A percentile compares a stretch with the other conserved stretches of the same genome.
These are phyloP conservation scores for Tragelaphus eurycerus DNA, from an alignment of 2,797 vertebrate genomes.

Conservation along the genomic window DNA sequence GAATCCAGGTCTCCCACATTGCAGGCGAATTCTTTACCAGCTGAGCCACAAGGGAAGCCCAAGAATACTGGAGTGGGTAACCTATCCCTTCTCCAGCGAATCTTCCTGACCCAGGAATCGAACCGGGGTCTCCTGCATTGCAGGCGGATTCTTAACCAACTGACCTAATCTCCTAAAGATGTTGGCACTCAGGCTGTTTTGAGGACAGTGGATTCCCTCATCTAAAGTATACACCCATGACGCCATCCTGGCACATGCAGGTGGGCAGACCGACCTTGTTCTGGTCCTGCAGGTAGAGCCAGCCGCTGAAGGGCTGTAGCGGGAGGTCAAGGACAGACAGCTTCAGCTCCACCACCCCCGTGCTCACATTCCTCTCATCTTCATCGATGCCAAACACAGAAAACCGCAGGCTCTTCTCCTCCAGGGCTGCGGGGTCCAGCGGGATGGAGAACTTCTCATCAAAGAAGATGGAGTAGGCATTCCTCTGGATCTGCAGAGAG, in stretches of 20 bases:
- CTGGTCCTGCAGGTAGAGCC: slow-evolving; percentile 97
- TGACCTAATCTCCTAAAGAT: not conserved
- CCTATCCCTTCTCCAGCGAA: not conserved
- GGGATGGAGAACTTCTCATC: slow-evolving; percentile 94
- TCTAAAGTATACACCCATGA: accelerated
- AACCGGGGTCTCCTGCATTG: not conserved
- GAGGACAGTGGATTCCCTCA: not conserved
- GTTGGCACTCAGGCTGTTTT: not conserved
- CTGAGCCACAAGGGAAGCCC: not conserved
- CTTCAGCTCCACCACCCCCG: slow-evolving; percentile 93
- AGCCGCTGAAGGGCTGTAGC: slow-evolving; percentile 92
- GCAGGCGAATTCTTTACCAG: not conserved
- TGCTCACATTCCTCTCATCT: slow-evolving; percentile 91
- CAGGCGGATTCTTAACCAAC: not conserved
- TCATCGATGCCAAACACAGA: slow-evolving; percentile 92
- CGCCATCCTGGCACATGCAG: slow-evolving; percentile 55
- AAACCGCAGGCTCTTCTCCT: slow-evolving; percentile 93
- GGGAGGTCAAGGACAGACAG: slow-evolving; percentile 93
- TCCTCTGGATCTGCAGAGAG: slow-evolving; percentile 90
- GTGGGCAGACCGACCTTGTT: slow-evolving; percentile 88
- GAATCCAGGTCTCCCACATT: not conserved
- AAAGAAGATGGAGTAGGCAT: slow-evolving; percentile 92
- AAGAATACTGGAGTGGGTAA: not conserved
- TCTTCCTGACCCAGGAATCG: not conserved
- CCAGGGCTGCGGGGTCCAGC: slow-evolving; percentile 87